Percentiles rank a stretch among this genome's conserved stretches.
These are phyloP conservation scores for Halcyon senegalensis DNA, from an alignment of 2,113 vertebrate species.

Conservation along the genomic window DNA sequence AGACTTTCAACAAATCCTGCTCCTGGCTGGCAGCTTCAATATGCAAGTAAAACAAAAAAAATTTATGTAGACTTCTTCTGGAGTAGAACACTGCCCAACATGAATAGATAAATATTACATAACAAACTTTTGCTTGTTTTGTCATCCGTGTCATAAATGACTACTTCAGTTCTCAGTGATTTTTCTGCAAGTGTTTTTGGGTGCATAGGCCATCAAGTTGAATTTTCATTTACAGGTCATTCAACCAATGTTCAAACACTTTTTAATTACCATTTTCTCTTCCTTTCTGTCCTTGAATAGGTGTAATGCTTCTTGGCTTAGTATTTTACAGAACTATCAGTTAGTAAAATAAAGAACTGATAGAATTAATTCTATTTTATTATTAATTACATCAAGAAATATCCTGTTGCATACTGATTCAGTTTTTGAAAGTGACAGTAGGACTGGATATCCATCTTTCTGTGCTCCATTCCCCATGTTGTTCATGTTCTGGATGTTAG, in stretches of 20 bases:
- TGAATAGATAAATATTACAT: not conserved
- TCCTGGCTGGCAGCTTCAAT: not conserved
- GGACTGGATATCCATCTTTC: not conserved
- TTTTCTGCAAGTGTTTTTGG: not conserved
- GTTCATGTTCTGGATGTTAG: not conserved
- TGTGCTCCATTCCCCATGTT: not conserved
- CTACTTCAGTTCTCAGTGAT: not conserved
- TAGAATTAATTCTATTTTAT: not conserved
- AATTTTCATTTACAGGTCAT: not conserved
- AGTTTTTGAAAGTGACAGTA: not conserved
- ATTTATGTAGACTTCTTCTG: not conserved
- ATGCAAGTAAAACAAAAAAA: not conserved
- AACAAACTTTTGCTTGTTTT: not conserved
- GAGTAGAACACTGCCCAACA: not conserved
- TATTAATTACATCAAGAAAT: not conserved
- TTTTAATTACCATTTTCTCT: not conserved
- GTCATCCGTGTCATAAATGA: not conserved
- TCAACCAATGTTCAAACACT: not conserved
- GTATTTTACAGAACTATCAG: not conserved
- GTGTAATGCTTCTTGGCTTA: not conserved
- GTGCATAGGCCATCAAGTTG: not conserved
- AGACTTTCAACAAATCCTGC: not conserved
- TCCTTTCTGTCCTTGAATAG: not conserved
- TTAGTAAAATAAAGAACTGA: not conserved
- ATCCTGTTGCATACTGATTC: not conserved